These are phyloP conservation scores for Odontomyia ornata DNA, from an alignment of 2,888 invertebrate genomes.

Conservation along the genomic window DNA sequence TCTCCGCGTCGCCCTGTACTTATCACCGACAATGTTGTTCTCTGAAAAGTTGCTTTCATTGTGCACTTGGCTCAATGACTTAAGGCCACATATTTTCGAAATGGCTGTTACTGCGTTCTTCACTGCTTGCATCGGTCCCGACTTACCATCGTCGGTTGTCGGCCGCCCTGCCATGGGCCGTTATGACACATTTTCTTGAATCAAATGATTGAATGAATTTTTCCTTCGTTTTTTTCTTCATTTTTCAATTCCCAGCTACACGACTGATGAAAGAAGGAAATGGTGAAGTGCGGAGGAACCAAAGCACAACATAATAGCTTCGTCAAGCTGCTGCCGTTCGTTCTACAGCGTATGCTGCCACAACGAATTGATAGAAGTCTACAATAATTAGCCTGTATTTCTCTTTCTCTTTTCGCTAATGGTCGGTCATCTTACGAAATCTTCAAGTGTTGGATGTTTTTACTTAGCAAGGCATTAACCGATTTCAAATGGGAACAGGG, in stretches of 20 bases:
- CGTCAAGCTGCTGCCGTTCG: background rate
- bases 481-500: conserved; percentile 12
- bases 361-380: conserved; percentile 13
- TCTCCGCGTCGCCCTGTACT: no score
- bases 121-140: background rate
- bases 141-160: conserved; percentile 10
- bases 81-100: conserved; percentile 14
- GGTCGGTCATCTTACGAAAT: conserved; percentile 20
- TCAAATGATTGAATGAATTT: conserved; percentile 29
- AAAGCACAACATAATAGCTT: background rate
- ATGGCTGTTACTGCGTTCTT: background rate
- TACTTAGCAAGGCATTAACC: conserved; percentile 10
- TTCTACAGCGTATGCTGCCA: background rate
- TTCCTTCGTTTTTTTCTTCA: background rate
- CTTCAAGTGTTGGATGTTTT: background rate
- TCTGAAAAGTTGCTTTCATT: background rate
- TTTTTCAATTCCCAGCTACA: no score
- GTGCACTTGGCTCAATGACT: conserved; percentile 20
- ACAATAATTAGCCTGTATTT: conserved; percentile 20
- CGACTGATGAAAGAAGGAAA: background rate
- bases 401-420: conserved; percentile 16
- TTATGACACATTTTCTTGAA: conserved; percentile 37
- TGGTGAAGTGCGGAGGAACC: background rate
- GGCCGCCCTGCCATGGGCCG: conserved; percentile 6
- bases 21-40: no score